phyloP scores from a whole-genome alignment of 2,797 vertebrate species.

The Vespertilio murinus region DNA sequence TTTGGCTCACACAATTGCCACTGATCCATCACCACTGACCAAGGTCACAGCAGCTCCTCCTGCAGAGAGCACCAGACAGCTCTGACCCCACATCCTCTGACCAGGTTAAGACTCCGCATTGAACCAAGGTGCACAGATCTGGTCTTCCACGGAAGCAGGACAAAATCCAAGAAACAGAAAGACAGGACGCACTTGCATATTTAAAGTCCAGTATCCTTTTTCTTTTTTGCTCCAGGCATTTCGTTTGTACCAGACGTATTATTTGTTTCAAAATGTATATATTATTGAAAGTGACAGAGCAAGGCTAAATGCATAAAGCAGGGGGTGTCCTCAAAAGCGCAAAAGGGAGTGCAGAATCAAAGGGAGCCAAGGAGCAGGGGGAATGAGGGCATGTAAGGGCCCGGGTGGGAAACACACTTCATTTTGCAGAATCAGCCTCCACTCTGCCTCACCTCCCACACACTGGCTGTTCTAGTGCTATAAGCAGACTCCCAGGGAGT shows the following conservation, averaged over 20 bases:
- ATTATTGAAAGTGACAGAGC: background rate
- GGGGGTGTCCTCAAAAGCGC: background rate
- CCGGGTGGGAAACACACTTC: background rate
- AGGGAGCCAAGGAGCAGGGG: background rate
- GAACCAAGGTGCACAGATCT: background rate
- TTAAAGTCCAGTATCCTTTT: background rate
- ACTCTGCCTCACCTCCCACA: slow-evolving; percentile 23
- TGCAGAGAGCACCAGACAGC: background rate
- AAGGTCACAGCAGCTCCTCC: background rate
- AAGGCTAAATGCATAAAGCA: background rate
- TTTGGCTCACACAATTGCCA: background rate
- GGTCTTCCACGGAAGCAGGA: background rate
- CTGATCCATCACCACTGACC: background rate
- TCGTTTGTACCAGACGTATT: background rate
- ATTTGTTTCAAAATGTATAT: background rate
- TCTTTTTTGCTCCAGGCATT: background rate
- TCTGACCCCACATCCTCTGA: background rate
- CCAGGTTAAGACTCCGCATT: background rate
- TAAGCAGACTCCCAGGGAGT: slow-evolving; percentile 47
- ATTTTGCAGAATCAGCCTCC: slow-evolving; percentile 46
- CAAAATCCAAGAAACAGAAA: background rate
- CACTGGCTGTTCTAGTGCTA: slow-evolving; percentile 50
- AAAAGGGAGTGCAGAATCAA: background rate
- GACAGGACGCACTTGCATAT: background rate
- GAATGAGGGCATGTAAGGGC: slow-evolving; percentile 6